phyloP scores from a whole-genome alignment of 2,113 vertebrate genomes.

The Urocynchramus pylzowi region DNA sequence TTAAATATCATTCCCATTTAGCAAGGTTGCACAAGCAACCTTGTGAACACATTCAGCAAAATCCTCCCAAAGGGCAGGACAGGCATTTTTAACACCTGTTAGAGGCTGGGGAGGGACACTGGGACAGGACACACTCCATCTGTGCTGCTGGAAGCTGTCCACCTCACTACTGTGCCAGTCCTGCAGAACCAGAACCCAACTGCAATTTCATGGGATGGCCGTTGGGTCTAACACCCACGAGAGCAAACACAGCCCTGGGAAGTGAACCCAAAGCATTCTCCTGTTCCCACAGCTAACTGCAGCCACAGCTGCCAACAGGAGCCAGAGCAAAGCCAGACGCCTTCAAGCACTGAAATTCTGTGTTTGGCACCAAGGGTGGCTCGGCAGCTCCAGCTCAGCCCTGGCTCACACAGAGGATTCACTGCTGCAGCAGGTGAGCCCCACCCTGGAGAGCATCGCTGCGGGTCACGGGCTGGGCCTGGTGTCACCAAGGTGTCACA shows the following conservation, averaged over 20 bases:
- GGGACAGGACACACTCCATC: background rate
- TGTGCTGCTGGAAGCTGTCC: background rate
- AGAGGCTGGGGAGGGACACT: background rate
- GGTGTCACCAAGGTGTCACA: rapidly evolving
- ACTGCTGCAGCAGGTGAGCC: background rate
- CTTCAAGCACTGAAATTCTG: background rate
- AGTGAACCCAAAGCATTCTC: background rate
- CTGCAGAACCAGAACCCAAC: background rate
- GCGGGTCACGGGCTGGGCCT: rapidly evolving
- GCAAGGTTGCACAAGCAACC: background rate
- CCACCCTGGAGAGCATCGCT: rapidly evolving
- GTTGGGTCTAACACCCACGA: rapidly evolving
- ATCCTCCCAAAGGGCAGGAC: background rate
- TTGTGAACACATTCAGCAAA: background rate
- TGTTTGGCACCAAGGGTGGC: background rate
- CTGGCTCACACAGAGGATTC: background rate
- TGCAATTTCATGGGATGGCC: background rate
- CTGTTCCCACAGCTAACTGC: background rate
- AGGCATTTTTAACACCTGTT: background rate
- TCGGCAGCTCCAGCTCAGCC: background rate
- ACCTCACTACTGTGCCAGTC: background rate
- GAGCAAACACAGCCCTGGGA: background rate
- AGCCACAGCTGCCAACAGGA: background rate
- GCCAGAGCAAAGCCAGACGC: background rate
- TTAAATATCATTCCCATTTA: background rate